Evolutionary conservation across 1,140 invertebrate genomes (phyloP).

Genomic region (Thrips palmi): DNA sequence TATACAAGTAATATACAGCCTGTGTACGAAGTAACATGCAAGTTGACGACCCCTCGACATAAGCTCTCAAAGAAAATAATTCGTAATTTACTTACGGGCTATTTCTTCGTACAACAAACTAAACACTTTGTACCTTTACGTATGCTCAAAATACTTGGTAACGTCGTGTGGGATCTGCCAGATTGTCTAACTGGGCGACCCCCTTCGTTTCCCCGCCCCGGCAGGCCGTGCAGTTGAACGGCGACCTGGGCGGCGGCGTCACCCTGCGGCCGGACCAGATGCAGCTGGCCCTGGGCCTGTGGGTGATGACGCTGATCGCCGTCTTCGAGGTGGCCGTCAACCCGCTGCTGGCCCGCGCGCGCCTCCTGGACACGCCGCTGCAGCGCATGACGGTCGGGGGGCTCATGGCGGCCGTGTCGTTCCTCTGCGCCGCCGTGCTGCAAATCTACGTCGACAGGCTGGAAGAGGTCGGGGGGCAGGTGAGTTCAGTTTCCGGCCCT

Average conservation of each 20-base stretch:
- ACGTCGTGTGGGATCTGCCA: too few relatives aligned
- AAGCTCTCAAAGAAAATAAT: too few relatives aligned
- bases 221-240: conserved; percentile 50
- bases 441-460: conserved; percentile 38
- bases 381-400: conserved; percentile 44
- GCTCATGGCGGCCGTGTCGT: conserved; percentile 41
- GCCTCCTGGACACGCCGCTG: conserved; percentile 28
- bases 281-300: conserved; percentile 58
- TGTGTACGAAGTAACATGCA: too few relatives aligned
- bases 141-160: too few relatives aligned
- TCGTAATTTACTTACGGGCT: too few relatives aligned
- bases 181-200: too few relatives aligned
- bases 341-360: conserved; percentile 18
- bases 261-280: conserved; percentile 62
- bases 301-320: conserved; percentile 62
- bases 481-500: not conserved
- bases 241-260: conserved; percentile 30
- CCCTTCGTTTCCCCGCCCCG: too few relatives aligned
- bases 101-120: too few relatives aligned
- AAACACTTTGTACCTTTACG: too few relatives aligned
- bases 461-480: not conserved
- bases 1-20: too few relatives aligned
- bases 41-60: too few relatives aligned
- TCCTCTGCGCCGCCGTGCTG: conserved; percentile 43
- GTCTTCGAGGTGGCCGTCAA: conserved; percentile 48